These are phyloP conservation scores for Eupithecia tripunctaria DNA, from an alignment of 2,888 invertebrate species.

Conservation along the genomic window DNA sequence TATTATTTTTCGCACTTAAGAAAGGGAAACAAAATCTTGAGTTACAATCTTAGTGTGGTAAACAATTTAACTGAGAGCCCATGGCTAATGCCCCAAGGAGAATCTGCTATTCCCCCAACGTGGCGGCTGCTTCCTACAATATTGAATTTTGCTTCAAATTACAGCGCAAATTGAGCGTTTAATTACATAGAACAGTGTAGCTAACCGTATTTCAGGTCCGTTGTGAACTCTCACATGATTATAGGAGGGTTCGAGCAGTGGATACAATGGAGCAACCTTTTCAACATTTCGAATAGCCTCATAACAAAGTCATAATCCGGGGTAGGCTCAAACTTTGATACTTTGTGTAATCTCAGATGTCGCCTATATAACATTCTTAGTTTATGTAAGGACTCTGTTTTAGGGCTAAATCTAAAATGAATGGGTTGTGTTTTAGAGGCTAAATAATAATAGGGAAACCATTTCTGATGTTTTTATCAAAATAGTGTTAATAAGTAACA, in stretches of 20 bases:
- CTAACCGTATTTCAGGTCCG: constrained; percentile 38
- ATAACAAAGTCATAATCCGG: constrained; percentile 22
- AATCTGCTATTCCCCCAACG: constrained; percentile 14
- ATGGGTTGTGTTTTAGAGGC: neutral
- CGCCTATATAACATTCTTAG: neutral
- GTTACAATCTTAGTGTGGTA: neutral
- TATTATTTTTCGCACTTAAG: no score
- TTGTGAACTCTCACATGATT: constrained; percentile 39
- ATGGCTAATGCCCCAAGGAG: neutral
- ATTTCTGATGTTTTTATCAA: neutral
- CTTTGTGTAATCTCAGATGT: constrained; percentile 44
- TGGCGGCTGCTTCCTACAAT: constrained; percentile 31
- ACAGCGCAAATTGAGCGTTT: constrained; percentile 45
- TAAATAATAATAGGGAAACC: neutral
- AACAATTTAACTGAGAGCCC: neutral
- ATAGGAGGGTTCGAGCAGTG: constrained; percentile 27
- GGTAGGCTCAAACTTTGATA: constrained; percentile 16
- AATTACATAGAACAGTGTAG: constrained; percentile 34
- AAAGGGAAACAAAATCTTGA: neutral
- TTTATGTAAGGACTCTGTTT: neutral
- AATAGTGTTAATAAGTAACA: neutral
- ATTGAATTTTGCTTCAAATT: constrained; percentile 48
- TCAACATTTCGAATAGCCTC: constrained; percentile 32
- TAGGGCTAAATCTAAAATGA: neutral
- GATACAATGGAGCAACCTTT: constrained; percentile 37